phyloP scores from a whole-genome alignment of 2,113 vertebrate species.

The Scortum barcoo region DNA sequence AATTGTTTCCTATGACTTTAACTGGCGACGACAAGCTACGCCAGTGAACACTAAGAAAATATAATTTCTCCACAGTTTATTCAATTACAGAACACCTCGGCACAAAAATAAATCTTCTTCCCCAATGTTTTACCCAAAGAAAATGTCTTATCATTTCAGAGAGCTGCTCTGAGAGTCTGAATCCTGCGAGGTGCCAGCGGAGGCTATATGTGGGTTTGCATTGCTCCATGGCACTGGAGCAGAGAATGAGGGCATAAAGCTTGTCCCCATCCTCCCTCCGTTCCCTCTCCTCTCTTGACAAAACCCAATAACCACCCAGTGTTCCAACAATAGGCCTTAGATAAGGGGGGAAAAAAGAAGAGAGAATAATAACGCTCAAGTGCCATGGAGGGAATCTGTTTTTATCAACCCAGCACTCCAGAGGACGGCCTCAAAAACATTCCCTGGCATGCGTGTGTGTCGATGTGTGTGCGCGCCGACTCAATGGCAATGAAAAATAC shows the following conservation, averaged over 20 bases:
- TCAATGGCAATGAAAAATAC: constrained; percentile 62
- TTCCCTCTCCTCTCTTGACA: constrained; percentile 61
- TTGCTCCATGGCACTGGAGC: constrained; percentile 53
- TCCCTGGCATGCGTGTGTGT: background rate
- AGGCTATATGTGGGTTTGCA: constrained; percentile 47
- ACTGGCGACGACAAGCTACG: constrained; percentile 45
- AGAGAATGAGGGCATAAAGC: constrained; percentile 53
- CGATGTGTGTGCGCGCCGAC: constrained; percentile 20
- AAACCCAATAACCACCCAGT: constrained; percentile 73
- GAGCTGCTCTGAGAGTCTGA: constrained; percentile 39
- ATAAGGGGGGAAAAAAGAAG: constrained; percentile 45
- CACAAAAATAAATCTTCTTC: constrained; percentile 53
- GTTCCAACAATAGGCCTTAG: constrained; percentile 72
- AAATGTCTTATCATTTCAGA: constrained; percentile 55
- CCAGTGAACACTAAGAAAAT: constrained; percentile 48
- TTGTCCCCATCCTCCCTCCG: constrained; percentile 26
- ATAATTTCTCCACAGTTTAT: constrained; percentile 60
- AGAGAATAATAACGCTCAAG: constrained; percentile 66
- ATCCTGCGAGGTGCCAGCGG: constrained; percentile 9
- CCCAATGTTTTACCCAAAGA: constrained; percentile 45
- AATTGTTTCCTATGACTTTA: constrained; percentile 51
- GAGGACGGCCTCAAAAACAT: constrained; percentile 60
- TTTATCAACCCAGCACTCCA: constrained; percentile 65
- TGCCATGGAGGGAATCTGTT: constrained; percentile 66
- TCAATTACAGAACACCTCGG: constrained; percentile 59